Evolutionary conservation across 2,113 vertebrate species (phyloP), one percentile per base, ranked within the genome.

Genomic region (Cavia aperea): DNA sequence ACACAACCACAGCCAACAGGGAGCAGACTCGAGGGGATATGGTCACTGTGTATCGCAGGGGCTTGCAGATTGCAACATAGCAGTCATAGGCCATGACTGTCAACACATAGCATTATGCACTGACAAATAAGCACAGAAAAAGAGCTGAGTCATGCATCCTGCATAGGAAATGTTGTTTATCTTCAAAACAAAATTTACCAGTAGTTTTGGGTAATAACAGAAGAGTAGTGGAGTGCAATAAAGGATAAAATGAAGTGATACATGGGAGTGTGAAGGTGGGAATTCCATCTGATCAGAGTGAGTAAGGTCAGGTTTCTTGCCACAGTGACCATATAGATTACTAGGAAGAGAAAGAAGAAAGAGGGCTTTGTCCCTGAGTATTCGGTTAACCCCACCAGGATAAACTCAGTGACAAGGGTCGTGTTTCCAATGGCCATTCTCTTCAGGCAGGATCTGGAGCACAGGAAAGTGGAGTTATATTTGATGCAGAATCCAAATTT

Each of bases 241-340:
- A 90, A 93, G 9, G 96, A 96, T 31, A 97, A 90, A 31, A 95
- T 94, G 11, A 94, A 96, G 70, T 95, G 90, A 83, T 85, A 97
- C 96, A 96, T 96, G 70, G 95, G 94, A 3, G 88, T 95, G 7
- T 97, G 95, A n/a, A 96, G 90, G 14, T 95, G 87, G n/a, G 91
- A 39, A 31, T 89, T 89, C 29, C 95, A 7, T 19, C 39, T 29
- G 36, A 94, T 96, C 24, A 95, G 7, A 43, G 7, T 23, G 8
- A 94, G 16, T 23, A 96, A 82, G 5, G 81, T 29, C 81, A 91
- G 51, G 19, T 96, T 94, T 54, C 93, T 85, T 13, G 86, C 13
- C 15, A 58, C 33, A 14, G 73, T 94, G 54, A 91, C 51, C 6
- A 63, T 29, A 26, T 85, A 93, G 79, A 94, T 39, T 77, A 56